These are phyloP conservation scores for Boloria selene DNA, from an alignment of 2,888 invertebrate genomes.

Conservation along the genomic window DNA sequence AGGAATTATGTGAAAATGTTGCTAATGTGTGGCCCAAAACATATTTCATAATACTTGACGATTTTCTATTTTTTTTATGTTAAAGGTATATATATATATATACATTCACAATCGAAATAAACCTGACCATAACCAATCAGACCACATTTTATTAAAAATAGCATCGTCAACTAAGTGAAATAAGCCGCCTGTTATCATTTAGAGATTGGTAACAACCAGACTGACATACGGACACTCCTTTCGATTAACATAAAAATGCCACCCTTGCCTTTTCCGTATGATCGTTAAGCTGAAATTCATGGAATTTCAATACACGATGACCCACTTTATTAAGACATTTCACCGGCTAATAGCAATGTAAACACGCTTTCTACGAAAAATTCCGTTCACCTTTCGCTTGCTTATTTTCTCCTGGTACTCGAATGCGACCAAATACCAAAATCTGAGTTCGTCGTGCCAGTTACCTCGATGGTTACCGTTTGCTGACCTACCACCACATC, in stretches of 20 bases:
- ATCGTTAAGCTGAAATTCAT: slow-evolving; percentile 23
- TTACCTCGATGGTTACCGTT: slow-evolving; percentile 71
- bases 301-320: slow-evolving; percentile 26
- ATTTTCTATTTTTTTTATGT: too few species aligned
- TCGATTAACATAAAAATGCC: slow-evolving; percentile 17
- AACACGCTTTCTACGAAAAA: slow-evolving; percentile 58
- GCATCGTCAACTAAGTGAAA: neutral
- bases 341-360: slow-evolving; percentile 47
- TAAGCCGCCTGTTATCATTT: neutral
- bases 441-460: slow-evolving; percentile 64
- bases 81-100: too few species aligned
- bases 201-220: slow-evolving; percentile 7
- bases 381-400: slow-evolving; percentile 69
- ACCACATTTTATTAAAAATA: neutral
- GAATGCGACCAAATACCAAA: slow-evolving; percentile 54
- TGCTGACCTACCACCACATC: slow-evolving; percentile 79
- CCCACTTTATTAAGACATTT: slow-evolving; percentile 35
- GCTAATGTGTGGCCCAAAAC: too few species aligned
- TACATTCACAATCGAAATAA: too few species aligned
- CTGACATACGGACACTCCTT: slow-evolving; percentile 4
- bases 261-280: slow-evolving; percentile 2
- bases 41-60: too few species aligned
- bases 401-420: slow-evolving; percentile 73
- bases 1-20: too few species aligned
- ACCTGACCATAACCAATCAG: too few species aligned